phyloP scores from a whole-genome alignment of 2,888 invertebrate species.

The Xanthorhoe designata region DNA sequence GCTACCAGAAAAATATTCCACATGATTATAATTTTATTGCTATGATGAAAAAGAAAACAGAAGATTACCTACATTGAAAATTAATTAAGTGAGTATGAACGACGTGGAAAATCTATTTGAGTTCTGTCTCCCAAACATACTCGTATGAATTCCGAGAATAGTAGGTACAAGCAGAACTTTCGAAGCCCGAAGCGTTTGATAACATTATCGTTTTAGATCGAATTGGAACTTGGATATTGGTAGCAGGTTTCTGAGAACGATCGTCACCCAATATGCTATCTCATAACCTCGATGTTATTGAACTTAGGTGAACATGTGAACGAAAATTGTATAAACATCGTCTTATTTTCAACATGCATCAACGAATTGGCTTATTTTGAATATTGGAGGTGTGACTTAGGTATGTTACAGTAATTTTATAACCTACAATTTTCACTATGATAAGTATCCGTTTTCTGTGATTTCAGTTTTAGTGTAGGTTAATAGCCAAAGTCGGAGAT shows the following conservation, averaged over 20 bases:
- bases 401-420: background rate
- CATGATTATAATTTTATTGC: background rate
- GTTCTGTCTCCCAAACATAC: background rate
- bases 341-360: background rate
- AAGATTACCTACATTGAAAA: background rate
- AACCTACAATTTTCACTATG: no score
- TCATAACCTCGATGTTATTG: conserved; percentile 63
- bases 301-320: conserved; percentile 33
- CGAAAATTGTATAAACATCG: conserved; percentile 1
- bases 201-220: conserved; percentile 61
- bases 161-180: conserved; percentile 56
- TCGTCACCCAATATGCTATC: conserved; percentile 70
- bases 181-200: conserved; percentile 66
- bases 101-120: background rate
- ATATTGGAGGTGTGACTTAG: background rate
- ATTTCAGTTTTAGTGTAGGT: no score
- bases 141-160: background rate
- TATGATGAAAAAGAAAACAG: background rate
- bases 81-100: background rate
- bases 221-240: conserved; percentile 61
- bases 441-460: no score
- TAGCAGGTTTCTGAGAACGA: conserved; percentile 60
- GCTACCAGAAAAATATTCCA: background rate
- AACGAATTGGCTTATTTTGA: background rate
- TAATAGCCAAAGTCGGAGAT: no score